phyloP scores from a whole-genome alignment of 1,140 invertebrate species.

The Battus philenor region DNA sequence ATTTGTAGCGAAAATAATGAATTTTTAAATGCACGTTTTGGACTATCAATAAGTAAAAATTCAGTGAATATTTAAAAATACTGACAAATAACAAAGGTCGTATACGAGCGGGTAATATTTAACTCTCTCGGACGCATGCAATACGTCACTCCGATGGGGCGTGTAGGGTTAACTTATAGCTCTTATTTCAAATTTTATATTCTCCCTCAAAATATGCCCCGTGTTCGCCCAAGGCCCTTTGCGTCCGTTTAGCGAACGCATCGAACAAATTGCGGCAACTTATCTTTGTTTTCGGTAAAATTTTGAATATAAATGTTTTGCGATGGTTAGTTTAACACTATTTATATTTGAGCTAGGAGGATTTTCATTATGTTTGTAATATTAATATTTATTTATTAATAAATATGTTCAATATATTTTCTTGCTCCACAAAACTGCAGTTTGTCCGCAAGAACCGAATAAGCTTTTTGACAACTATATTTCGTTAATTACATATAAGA shows the following conservation, averaged over 20 bases:
- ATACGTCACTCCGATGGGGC: constrained; percentile 29
- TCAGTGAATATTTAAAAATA: constrained; percentile 3
- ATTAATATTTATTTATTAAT: too few species aligned
- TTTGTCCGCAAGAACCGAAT: too few species aligned
- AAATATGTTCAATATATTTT: too few species aligned
- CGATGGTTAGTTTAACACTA: too few species aligned
- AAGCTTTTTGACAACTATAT: too few species aligned
- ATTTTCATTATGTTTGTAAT: too few species aligned
- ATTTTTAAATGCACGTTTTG: background rate
- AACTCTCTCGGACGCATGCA: constrained; percentile 30
- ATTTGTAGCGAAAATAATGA: background rate
- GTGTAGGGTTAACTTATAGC: constrained; percentile 48
- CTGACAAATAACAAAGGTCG: constrained; percentile 16
- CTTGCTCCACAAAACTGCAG: too few species aligned
- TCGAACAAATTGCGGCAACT: constrained; percentile 29
- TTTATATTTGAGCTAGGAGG: too few species aligned
- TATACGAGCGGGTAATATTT: constrained; percentile 17
- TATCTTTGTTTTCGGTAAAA: constrained; percentile 38
- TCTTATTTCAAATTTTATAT: constrained; percentile 55
- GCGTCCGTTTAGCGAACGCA: constrained; percentile 33
- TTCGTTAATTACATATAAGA: too few species aligned
- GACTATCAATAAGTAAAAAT: background rate
- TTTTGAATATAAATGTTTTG: too few species aligned
- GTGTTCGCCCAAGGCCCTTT: constrained; percentile 26
- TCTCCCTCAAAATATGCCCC: constrained; percentile 34